Base-by-base conservation (phyloP, 1,140 invertebrate genomes). In the Formica exsecta region DNA sequence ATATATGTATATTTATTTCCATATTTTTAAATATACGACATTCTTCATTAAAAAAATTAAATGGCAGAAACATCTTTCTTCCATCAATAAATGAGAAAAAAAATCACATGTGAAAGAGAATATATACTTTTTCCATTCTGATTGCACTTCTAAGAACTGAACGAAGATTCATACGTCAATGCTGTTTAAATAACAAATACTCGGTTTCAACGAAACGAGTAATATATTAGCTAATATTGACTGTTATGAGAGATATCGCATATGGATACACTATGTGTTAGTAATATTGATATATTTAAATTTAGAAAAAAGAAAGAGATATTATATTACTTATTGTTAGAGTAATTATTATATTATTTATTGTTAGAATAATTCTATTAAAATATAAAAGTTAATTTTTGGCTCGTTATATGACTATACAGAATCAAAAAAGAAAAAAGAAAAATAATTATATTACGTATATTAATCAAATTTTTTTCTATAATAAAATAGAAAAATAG, bases 161-260 rank as follows among this genome's bases (percentile, higher is more conserved):
- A 19, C 51, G 9, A 44, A 83, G 68, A 61, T 38, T 29, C 25
- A n/a, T 59, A 74, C 68, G 54, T 83, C 54, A 83, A 19, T 74
- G 54, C 68, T 83, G 68, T 48, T 74, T 62, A 74, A 73, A 83
- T 83, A 83, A 83, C 38, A 83, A 61, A 8, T 16, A 44, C 7
- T n/a, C 65, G 19, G 8, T 74, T 83, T 62, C 68, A 62, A 62
- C n/a, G 13, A 57, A 83, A 70, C 54, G 65, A 80, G 51, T 57
- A 61, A 73, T 41, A 74, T 74, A 83, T 71, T 61, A 73, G 54
- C 79, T 19, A 83, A 83, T 83, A 83, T 83, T 83, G 79, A 83
- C n/a, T 36, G 25, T 83, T 62, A 80, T 70, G 9, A 80, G 13
- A 62, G 13, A 48, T 5, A n/a, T 44, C 48, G 66, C 8, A 32